Evolutionary conservation across 2,888 invertebrate genomes (phyloP).

Genomic region (Hydriomena furcata): DNA sequence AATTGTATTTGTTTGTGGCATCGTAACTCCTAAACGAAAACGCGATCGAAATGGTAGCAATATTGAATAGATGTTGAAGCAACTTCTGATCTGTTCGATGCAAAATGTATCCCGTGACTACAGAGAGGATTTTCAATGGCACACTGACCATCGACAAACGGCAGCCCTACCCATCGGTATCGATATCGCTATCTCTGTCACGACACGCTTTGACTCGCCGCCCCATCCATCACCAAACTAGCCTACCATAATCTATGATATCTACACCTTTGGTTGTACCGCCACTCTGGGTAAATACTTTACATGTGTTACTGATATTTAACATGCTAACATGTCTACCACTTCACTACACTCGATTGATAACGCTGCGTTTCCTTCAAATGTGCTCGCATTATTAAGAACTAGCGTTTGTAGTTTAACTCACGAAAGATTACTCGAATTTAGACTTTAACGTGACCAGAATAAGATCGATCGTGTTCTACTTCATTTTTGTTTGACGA

Average conservation of each 20-base stretch:
- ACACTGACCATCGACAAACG: conserved; percentile 20
- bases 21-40: too few species aligned
- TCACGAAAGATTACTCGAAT: too few species aligned
- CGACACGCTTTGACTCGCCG: conserved; percentile 78
- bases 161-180: conserved; percentile 48
- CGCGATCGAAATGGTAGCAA: too few species aligned
- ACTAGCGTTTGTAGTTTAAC: too few species aligned
- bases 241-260: conserved; percentile 30
- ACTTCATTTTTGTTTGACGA: too few species aligned
- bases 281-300: conserved; percentile 68
- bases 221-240: conserved; percentile 72
- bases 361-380: conserved; percentile 66
- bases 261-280: conserved; percentile 74
- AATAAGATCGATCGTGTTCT: too few species aligned
- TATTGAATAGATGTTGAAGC: too few species aligned
- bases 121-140: too few species aligned
- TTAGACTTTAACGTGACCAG: too few species aligned
- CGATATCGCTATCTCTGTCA: conserved; percentile 49
- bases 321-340: conserved; percentile 68
- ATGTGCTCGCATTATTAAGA: conserved; percentile 42
- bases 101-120: too few species aligned
- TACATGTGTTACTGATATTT: conserved; percentile 76
- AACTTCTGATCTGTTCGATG: too few species aligned
- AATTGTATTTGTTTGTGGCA: too few species aligned
- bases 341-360: conserved; percentile 72